Evolutionary conservation across 2,113 vertebrate genomes (phyloP).

Genomic region (Ariopsis seemanni): DNA sequence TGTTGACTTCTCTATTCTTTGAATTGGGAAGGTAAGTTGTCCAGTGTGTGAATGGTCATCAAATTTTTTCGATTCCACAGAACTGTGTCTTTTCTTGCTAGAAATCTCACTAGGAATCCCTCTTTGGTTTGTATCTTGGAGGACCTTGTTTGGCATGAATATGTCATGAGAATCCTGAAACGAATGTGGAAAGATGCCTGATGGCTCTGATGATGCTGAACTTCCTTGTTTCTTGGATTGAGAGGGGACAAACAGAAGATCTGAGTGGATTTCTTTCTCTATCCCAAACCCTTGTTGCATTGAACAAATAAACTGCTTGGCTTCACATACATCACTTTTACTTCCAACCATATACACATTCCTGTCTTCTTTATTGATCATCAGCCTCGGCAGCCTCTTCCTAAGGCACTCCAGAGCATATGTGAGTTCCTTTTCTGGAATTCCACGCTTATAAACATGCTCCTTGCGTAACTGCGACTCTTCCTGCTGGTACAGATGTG

Average conservation of each 20-base stretch:
- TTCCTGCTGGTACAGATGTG: slow-evolving; percentile 64
- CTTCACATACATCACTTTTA: slow-evolving; percentile 61
- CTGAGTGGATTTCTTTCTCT: not conserved
- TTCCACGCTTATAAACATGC: slow-evolving; percentile 56
- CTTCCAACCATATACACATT: slow-evolving; percentile 68
- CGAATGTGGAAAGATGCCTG: not conserved
- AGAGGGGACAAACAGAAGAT: not conserved
- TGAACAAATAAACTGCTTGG: slow-evolving; percentile 63
- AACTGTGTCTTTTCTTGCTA: not conserved
- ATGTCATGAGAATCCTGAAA: not conserved
- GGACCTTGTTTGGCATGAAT: not conserved
- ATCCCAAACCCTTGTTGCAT: not conserved
- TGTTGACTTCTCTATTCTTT: not conserved
- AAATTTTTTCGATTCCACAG: not conserved
- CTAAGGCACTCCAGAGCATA: slow-evolving; percentile 42
- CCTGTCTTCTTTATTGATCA: slow-evolving; percentile 63
- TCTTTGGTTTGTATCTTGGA: not conserved
- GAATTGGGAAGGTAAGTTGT: not conserved
- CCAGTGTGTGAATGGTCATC: not conserved
- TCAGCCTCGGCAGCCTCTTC: slow-evolving; percentile 59
- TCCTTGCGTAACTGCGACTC: slow-evolving; percentile 65
- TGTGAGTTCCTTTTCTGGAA: slow-evolving; percentile 40
- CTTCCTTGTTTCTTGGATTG: not conserved
- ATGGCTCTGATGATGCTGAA: not conserved
- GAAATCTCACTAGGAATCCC: not conserved